These are phyloP conservation scores for Axinella damicornis DNA, from an alignment of 37 sponge, comb jelly and placozoan genomes.

Conservation along the genomic window DNA sequence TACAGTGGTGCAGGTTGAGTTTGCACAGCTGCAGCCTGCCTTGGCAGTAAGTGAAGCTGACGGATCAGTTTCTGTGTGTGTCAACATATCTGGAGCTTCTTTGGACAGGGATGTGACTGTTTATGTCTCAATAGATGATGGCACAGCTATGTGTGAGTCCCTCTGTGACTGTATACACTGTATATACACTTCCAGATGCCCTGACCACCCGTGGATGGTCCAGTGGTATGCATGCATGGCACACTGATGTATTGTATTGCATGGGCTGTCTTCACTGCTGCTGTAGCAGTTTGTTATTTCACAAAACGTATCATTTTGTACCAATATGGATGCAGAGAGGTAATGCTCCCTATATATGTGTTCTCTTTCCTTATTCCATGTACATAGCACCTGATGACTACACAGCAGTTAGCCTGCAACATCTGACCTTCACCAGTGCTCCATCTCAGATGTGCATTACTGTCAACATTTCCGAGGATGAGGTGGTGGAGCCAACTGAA, in stretches of 20 bases:
- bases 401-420: background rate
- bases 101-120: background rate
- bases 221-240: no score
- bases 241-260: no score
- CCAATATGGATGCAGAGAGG: no score
- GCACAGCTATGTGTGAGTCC: background rate
- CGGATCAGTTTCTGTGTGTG: conserved; percentile 6
- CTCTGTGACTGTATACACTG: background rate
- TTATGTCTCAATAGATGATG: background rate
- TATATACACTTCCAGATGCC: no score
- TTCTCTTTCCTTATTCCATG: background rate
- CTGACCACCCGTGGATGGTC: no score
- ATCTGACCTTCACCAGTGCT: background rate
- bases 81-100: background rate
- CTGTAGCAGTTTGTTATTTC: no score
- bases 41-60: background rate
- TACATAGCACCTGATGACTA: background rate
- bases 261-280: no score
- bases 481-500: background rate
- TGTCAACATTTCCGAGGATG: background rate
- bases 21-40: no score
- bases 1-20: no score
- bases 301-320: no score
- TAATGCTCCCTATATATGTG: no score
- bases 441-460: background rate